Conservation (phyloP, 1,140 invertebrate genomes). For the Archegozetes longisetosus region DNA sequence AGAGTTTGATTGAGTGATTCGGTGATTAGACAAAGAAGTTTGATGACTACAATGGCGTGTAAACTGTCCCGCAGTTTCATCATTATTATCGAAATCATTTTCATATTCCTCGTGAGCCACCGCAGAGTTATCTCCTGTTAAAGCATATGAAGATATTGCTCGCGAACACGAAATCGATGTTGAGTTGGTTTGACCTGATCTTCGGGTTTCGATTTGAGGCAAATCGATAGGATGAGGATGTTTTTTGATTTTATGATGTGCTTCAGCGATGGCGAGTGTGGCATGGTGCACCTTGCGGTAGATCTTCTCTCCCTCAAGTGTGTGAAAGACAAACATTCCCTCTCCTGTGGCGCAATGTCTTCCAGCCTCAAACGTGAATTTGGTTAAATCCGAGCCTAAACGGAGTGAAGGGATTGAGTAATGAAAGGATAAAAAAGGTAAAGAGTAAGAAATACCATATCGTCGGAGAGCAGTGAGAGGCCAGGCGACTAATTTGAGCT, state of each 20-base stretch:
- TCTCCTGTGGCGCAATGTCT: conserved; percentile 28
- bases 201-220: not conserved
- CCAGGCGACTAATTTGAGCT: conserved; percentile 24
- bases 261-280: conserved; percentile 27
- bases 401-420: not conserved
- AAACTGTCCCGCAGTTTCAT: no score
- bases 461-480: conserved; percentile 26
- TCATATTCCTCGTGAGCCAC: no score
- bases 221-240: not conserved
- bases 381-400: conserved; percentile 23
- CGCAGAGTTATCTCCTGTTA: no score
- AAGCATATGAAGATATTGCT: no score
- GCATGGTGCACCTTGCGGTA: conserved; percentile 28
- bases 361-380: conserved; percentile 29
- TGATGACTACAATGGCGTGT: no score
- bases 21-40: no score
- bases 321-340: conserved; percentile 28
- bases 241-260: conserved; percentile 22
- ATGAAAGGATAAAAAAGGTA: not conserved
- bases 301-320: conserved; percentile 26
- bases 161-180: no score
- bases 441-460: conserved; percentile 22
- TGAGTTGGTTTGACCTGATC: no score
- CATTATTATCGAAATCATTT: no score
- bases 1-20: no score